These are phyloP conservation scores for Ochotona curzoniae DNA, from an alignment of 2,113 vertebrate species.

Conservation along the genomic window DNA sequence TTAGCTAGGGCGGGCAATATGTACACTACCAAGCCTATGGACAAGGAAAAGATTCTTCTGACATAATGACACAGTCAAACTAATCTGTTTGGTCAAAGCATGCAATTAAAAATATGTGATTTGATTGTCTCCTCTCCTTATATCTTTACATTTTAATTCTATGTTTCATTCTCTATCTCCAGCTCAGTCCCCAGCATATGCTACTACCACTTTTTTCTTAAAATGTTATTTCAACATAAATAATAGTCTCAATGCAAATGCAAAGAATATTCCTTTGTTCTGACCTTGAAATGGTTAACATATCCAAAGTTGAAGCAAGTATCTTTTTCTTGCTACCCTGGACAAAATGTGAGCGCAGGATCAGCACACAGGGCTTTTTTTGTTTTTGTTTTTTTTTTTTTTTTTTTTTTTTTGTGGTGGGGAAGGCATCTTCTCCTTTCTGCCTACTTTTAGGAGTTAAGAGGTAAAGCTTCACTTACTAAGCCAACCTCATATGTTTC, in stretches of 20 bases:
- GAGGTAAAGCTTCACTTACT: background rate
- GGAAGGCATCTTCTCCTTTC: background rate
- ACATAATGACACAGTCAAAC: background rate
- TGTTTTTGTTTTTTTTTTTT: too few relatives aligned
- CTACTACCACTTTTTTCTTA: background rate
- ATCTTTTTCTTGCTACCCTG: background rate
- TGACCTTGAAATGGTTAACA: background rate
- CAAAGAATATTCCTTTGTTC: background rate
- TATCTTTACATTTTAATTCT: background rate
- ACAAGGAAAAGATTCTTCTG: background rate
- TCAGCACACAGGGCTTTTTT: background rate
- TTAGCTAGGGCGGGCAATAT: background rate
- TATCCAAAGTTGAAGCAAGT: slow-evolving; percentile 15
- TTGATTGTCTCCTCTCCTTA: background rate
- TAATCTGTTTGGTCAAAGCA: background rate
- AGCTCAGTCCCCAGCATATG: background rate
- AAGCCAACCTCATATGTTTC: background rate
- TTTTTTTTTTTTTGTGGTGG: too few relatives aligned
- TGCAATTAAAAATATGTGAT: background rate
- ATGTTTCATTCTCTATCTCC: background rate
- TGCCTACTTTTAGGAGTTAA: background rate
- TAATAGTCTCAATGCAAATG: slow-evolving; percentile 6
- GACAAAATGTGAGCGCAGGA: slow-evolving; percentile 2
- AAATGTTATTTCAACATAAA: slow-evolving; percentile 24
- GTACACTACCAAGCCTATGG: background rate